These are phyloP conservation scores for Phocoena phocoena DNA, from an alignment of 2,113 vertebrate genomes.

Conservation along the genomic window DNA sequence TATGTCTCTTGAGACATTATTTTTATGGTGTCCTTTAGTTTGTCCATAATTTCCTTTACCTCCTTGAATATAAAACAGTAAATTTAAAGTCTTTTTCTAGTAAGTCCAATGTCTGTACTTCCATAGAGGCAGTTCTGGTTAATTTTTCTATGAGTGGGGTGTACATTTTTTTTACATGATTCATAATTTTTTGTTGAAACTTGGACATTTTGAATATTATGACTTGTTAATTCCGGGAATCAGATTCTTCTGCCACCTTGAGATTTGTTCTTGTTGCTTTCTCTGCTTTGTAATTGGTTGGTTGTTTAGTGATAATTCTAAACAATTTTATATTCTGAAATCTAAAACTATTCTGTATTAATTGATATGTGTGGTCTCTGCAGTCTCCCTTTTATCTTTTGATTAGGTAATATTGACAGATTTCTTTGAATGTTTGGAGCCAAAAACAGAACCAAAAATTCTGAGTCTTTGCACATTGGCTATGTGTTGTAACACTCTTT, in stretches of 20 bases:
- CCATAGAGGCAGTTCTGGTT: not conserved
- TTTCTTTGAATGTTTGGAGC: not conserved
- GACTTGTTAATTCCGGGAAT: not conserved
- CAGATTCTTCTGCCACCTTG: not conserved
- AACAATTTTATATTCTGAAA: not conserved
- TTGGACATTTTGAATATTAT: not conserved
- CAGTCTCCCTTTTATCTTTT: not conserved
- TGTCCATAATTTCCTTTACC: not conserved
- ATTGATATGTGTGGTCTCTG: not conserved
- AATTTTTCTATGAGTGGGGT: not conserved
- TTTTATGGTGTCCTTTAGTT: not conserved
- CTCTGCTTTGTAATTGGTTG: not conserved
- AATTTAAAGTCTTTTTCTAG: not conserved
- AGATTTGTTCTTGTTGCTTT: not conserved
- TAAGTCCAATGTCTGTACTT: not conserved
- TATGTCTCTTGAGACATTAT: not conserved
- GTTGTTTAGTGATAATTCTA: not conserved
- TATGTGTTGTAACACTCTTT: not conserved
- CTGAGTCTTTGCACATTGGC: not conserved
- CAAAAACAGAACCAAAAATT: not conserved
- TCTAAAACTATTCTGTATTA: not conserved
- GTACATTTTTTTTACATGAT: not conserved
- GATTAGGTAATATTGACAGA: not conserved
- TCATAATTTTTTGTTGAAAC: not conserved
- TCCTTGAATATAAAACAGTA: not conserved